Conservation (phyloP, 2,888 invertebrate genomes). For the Antheraea assamensis region DNA sequence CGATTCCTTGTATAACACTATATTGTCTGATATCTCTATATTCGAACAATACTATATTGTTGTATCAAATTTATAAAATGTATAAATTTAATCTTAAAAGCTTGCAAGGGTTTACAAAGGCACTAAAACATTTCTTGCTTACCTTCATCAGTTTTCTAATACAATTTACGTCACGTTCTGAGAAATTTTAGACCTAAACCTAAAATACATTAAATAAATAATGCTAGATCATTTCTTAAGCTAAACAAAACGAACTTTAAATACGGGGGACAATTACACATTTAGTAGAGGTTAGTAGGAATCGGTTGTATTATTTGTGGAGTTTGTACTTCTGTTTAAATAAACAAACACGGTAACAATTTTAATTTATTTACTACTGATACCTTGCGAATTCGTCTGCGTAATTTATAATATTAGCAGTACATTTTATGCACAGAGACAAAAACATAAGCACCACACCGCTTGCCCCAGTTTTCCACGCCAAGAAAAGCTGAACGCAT, state of each 20-base stretch:
- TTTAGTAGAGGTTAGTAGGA: neutral
- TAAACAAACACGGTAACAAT: neutral
- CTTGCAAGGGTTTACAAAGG: neutral
- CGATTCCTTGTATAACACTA: constrained; percentile 19
- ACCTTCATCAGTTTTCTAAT: no score
- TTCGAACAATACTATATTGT: neutral
- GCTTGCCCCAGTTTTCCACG: no score
- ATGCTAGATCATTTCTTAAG: no score
- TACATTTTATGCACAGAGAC: no score
- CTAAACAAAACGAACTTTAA: neutral
- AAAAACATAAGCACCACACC: no score
- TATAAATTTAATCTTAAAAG: neutral
- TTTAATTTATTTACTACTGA: neutral
- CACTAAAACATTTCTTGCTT: neutral
- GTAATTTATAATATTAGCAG: no score
- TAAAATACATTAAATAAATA: no score
- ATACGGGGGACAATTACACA: neutral
- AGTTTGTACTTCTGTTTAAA: neutral
- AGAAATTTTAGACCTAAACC: no score
- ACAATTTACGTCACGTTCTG: no score
- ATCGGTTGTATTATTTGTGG: neutral
- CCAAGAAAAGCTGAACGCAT: no score
- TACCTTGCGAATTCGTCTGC: no score
- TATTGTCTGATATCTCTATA: constrained; percentile 6
- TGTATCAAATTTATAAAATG: neutral